phyloP scores from a whole-genome alignment of 2,797 vertebrate species.

The Tragopan temminckii region DNA sequence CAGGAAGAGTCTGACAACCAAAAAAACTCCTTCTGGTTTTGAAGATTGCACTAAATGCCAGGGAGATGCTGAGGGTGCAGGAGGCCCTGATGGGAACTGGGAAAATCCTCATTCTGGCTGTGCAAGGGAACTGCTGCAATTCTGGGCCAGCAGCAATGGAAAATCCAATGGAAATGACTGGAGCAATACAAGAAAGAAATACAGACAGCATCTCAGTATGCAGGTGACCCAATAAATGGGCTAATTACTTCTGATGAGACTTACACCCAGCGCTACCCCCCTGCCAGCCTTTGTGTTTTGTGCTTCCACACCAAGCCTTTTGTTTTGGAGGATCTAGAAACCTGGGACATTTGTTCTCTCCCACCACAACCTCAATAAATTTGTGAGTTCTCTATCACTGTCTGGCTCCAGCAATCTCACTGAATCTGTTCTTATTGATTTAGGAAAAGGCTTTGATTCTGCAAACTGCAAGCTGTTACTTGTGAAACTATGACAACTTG shows the following conservation, averaged over 20 bases:
- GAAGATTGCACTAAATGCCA: not conserved
- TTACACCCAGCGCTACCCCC: not conserved
- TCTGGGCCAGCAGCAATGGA: not conserved
- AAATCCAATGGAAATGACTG: not conserved
- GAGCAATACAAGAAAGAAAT: not conserved
- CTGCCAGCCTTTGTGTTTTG: not conserved
- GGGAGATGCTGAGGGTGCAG: not conserved
- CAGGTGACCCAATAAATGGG: not conserved
- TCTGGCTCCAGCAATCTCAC: conserved; percentile 55
- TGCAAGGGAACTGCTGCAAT: not conserved
- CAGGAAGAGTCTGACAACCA: not conserved
- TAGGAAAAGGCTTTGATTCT: conserved; percentile 83
- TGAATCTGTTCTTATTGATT: conserved; percentile 81
- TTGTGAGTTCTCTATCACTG: conserved; percentile 8
- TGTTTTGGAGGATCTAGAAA: not conserved
- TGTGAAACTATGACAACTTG: conserved; percentile 84
- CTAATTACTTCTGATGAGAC: not conserved
- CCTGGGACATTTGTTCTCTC: not conserved
- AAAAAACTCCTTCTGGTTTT: not conserved
- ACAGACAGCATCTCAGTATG: not conserved
- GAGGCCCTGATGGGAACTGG: not conserved
- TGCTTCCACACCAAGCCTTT: not conserved
- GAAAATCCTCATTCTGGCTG: not conserved
- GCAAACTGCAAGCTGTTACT: conserved; percentile 79
- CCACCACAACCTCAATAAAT: not conserved